Base-by-base conservation (phyloP, 2,888 invertebrate species). In the Aporophyla lueneburgensis region DNA sequence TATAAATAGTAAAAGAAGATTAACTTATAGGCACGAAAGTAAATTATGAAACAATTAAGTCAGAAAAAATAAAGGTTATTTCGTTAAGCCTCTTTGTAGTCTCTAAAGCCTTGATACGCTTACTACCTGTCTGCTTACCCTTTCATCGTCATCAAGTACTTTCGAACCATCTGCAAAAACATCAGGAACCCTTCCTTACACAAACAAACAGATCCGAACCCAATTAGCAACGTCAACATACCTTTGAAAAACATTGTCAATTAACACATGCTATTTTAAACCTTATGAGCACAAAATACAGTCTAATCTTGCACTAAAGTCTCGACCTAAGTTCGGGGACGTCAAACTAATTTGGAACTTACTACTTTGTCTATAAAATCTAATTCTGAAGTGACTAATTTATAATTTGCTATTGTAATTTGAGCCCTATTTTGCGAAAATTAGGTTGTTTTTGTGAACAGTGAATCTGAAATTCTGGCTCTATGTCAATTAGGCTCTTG, bases 171-270 rank as follows among this genome's bases (percentile, higher is more conserved):
- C 46, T 66, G 66, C n/a, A 75, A 81, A 80, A 81, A 81, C 76
- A 77, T 43, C 40, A 62, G 63, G 58, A 76, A 74, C 66, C 76
- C 56, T 62, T 40, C 9, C n/a, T 51, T 40, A 49, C n/a, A 27
- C 46, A 63, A 62, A 77, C 69, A 80, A 53, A 73, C 63, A 74
- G n/a, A 69, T 58, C 51, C 54, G 16, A 59, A 72, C 16, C 54
- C 54, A 81, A 85, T 82, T 82, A 82, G 33, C 40, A 72, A 70
- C 19, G 27, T 27, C 53, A 73, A 70, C 46, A 40, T 49, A 81
- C 68, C 68, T 72, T 69, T 62, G 49, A 68, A 77, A 74, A 61
- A 49, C 27, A 40, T 53, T 21, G 2, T 5, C 40, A 43, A 16
- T 27, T 0, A 27, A 54, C 1, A 21, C 58, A 51, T 27, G 66